Conservation (phyloP, 2,888 invertebrate genomes). For the Dioctria rufipes region DNA sequence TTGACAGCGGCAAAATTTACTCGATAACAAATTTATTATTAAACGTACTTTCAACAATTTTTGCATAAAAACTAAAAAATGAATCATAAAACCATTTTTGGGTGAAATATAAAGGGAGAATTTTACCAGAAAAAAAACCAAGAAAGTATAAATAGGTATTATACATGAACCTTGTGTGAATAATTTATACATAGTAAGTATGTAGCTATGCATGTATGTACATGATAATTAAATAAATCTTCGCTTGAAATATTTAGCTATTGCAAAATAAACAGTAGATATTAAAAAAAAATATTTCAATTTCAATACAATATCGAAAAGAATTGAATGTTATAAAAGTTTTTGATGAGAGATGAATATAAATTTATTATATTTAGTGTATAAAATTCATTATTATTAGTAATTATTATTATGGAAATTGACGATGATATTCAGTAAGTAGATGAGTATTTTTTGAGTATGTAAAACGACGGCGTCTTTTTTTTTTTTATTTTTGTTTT, state of each 20-base stretch:
- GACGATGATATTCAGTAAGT: constrained; percentile 9
- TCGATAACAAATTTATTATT: neutral
- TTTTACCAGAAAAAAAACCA: constrained; percentile 14
- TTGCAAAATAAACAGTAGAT: constrained; percentile 32
- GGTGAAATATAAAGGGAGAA: neutral
- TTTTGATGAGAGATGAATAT: constrained; percentile 8
- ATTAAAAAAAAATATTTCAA: constrained; percentile 31
- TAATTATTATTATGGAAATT: neutral
- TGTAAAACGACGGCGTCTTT: neutral
- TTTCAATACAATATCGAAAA: constrained; percentile 26
- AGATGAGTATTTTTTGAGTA: constrained; percentile 1
- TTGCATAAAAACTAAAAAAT: constrained; percentile 16
- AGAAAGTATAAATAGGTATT: neutral
- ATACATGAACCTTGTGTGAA: constrained; percentile 25
- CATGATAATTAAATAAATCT: constrained; percentile 29
- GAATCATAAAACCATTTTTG: neutral
- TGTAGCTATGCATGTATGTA: neutral
- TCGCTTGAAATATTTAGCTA: constrained; percentile 28
- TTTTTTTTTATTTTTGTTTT: too few species aligned
- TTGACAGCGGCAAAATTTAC: constrained; percentile 37
- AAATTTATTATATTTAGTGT: constrained; percentile 7
- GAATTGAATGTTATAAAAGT: constrained; percentile 32
- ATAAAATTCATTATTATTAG: neutral
- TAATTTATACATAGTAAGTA: neutral
- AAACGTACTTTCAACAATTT: constrained; percentile 2